Conservation (phyloP, 2,888 invertebrate genomes). For the Chloroclystis v-ata region DNA sequence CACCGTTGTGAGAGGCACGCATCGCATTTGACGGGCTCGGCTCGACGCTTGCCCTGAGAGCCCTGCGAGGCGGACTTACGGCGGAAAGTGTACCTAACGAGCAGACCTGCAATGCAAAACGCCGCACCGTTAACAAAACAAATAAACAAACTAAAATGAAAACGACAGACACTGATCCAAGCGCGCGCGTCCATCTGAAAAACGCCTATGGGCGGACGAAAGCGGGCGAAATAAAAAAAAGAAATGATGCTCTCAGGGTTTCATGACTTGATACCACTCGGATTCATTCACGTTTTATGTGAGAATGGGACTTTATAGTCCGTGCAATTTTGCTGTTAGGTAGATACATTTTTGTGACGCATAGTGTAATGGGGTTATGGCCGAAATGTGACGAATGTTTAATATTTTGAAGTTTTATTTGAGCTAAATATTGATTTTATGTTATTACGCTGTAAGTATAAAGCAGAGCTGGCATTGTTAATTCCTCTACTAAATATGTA, state of each 20-base stretch:
- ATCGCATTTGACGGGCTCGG: slow-evolving; percentile 76
- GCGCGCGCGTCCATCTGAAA: slow-evolving; percentile 75
- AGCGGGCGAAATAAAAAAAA: slow-evolving; percentile 64
- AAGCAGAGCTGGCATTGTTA: slow-evolving; percentile 26
- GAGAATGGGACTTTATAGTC: slow-evolving; percentile 51
- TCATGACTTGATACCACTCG: slow-evolving; percentile 62
- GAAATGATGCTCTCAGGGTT: slow-evolving; percentile 57
- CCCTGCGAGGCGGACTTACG: slow-evolving; percentile 77
- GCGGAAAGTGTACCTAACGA: slow-evolving; percentile 80
- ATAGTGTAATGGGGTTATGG: slow-evolving; percentile 41
- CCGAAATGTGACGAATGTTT: slow-evolving; percentile 44
- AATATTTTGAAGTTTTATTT: slow-evolving; percentile 38
- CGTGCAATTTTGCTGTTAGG: slow-evolving; percentile 41
- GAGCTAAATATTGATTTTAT: slow-evolving; percentile 62
- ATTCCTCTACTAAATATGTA: slow-evolving; percentile 13
- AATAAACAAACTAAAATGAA: slow-evolving; percentile 63
- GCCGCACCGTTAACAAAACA: slow-evolving; percentile 77
- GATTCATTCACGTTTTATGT: slow-evolving; percentile 61
- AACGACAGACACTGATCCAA: slow-evolving; percentile 56
- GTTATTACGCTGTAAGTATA: slow-evolving; percentile 15
- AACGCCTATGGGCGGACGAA: slow-evolving; percentile 71
- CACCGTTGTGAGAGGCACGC: slow-evolving; percentile 79
- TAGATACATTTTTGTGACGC: slow-evolving; percentile 36
- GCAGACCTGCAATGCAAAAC: slow-evolving; percentile 79
- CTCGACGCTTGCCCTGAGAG: slow-evolving; percentile 73